Evolutionary conservation across 92 coral and sea anemone genomes (phyloP), one percentile per base, ranked within the genome.

Genomic region (Epizoanthus rinbou): DNA sequence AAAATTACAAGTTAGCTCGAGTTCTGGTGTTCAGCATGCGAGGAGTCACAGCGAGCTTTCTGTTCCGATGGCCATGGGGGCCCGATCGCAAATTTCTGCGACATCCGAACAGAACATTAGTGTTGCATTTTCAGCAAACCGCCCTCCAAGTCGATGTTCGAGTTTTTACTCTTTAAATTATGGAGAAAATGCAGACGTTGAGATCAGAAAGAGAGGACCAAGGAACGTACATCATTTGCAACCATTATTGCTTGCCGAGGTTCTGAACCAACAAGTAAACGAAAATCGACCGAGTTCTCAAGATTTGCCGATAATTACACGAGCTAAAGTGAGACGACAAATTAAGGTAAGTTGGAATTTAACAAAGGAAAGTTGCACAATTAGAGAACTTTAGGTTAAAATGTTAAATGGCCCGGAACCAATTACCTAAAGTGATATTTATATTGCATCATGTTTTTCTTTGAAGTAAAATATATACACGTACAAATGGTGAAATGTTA

Each of bases 71-170:
- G 82, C 63, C 71, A 33, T 35, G 37, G 82, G 43, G 0, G 47
- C 18, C 10, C 72, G 72, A 28, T n/a, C n/a, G n/a, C n/a, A 28
- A 28, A 31, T 67, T 37, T 65, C 39, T 43, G 35, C 80, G 18
- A 5, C 71, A n/a, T 78, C 82, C 37, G 82, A 78, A 11, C 16
- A 31, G 66, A 62, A 78, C 23, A 62, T 59, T 15, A 78, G 39
- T 21, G 54, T 78, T 41, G 82, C 72, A 1, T 60, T 39, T 21
- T 59, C 82, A 31, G 33, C 69, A 15, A 60, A 78, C 23, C 71
- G 57, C 23, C 82, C 82, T 33, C 17, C 39, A 62, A 45, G 43
- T 7, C n/a, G 52, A 78, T 60, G 82, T 63, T 41, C 50, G 28
- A 78, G 39, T 63, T 78, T 18, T 9, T 58, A 5, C 57, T 17